These are phyloP conservation scores for Heterodera carotae DNA, from an alignment of 1,140 invertebrate species.

Conservation along the genomic window DNA sequence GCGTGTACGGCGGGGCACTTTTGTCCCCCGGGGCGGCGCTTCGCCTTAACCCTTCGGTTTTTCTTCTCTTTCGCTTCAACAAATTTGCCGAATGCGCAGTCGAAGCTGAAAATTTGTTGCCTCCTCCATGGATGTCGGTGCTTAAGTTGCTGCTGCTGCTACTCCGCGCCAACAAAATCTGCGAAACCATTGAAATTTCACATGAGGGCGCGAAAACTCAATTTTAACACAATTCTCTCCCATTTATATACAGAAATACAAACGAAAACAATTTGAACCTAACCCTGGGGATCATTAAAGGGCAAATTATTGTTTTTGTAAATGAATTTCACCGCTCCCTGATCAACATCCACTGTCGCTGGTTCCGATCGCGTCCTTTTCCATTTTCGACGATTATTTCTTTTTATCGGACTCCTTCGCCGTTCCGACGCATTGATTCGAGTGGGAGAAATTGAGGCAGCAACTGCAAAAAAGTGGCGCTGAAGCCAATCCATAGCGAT, in stretches of 20 bases:
- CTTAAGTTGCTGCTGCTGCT: conserved; percentile 18
- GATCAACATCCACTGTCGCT: conserved; percentile 22
- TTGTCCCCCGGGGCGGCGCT: not conserved
- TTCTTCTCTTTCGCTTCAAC: conserved; percentile 4
- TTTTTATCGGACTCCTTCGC: not conserved
- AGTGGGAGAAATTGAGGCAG: conserved; percentile 17
- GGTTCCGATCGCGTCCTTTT: conserved; percentile 16
- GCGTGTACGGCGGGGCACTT: not conserved
- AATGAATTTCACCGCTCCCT: conserved; percentile 1
- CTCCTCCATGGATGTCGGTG: conserved; percentile 4
- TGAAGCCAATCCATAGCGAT: conserved; percentile 33
- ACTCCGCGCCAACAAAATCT: conserved; percentile 23
- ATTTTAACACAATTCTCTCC: not conserved
- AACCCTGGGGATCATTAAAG: too few relatives aligned
- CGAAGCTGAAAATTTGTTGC: conserved; percentile 26
- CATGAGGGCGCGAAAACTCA: too few relatives aligned
- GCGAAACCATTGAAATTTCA: not conserved
- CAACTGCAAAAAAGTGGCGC: conserved; percentile 15
- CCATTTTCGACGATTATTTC: not conserved
- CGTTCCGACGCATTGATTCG: not conserved
- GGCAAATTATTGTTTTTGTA: too few relatives aligned
- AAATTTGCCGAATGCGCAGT: not conserved
- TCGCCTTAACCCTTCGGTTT: not conserved
- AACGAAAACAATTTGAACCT: too few relatives aligned
- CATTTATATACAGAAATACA: conserved; percentile 4